Conservation (phyloP, 2,113 vertebrate species). For the Dasyurus viverrinus region DNA sequence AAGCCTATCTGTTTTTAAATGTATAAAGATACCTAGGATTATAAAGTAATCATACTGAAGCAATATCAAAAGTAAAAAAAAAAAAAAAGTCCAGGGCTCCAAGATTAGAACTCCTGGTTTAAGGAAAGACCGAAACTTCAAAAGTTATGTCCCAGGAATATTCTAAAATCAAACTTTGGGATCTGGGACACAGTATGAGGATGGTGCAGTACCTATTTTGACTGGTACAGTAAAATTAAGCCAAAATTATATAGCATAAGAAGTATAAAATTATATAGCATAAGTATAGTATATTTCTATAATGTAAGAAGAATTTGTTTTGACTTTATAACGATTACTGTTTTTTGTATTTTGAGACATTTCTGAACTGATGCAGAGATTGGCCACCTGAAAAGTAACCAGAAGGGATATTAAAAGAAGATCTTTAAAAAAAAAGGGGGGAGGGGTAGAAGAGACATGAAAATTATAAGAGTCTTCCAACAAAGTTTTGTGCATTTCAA, state of each 20-base stretch:
- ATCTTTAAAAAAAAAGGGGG: no score
- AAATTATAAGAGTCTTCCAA: constrained; percentile 35
- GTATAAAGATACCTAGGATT: neutral
- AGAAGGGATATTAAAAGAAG: neutral
- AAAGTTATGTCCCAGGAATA: neutral
- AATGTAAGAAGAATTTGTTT: no score
- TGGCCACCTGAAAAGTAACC: neutral
- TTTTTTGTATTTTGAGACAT: no score
- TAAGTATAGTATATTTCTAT: no score
- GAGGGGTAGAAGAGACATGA: neutral
- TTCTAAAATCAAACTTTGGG: neutral
- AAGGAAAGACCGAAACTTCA: neutral
- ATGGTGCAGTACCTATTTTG: neutral
- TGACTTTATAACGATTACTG: no score
- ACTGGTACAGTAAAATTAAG: neutral
- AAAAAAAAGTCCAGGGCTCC: neutral
- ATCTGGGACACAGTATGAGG: neutral
- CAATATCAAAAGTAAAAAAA: neutral
- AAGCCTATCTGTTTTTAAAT: neutral
- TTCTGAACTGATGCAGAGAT: no score
- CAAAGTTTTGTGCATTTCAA: neutral
- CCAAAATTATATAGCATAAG: neutral
- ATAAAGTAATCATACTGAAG: neutral
- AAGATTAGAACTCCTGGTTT: neutral
- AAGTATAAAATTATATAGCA: neutral